Evolutionary conservation across 2,888 invertebrate species (phyloP), one percentile per base, ranked within the genome.

Genomic region (Luffia ferchaultella): DNA sequence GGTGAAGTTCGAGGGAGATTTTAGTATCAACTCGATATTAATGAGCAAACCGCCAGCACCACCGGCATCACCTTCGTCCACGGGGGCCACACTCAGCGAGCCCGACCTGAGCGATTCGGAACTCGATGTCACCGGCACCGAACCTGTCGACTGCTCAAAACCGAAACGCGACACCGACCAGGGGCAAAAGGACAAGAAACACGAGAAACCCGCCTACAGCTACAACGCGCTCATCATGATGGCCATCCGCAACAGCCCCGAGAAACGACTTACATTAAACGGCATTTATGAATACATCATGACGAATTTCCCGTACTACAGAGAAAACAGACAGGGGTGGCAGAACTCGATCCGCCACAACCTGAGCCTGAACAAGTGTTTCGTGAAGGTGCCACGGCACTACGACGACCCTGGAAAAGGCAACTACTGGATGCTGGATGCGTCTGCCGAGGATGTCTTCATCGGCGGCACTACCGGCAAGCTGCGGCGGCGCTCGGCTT

Each of bases 191-290:
- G 56, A 78, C 55, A 87, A 87, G 48, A 87, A 90, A 62, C 88
- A 89, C 61, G 93, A 93, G 60, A 97, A 96, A 64, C 97, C 97
- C 0, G 92, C 95, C 0, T 96, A 92, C 76, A 95, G 95, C 65
- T 97, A 97, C 82, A 97, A 97, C 74, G 96, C 96, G 0, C 84
- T 97, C 20, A 97, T 97, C 59, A 96, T 96, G 95, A 96, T 96
- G 96, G 96, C 96, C 5, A 96, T 97, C 46, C 79, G 94, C 18
- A 91, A 93, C 62, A 93, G 93, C 63, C 89, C 92, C 0, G 94
- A 95, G 64, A 94, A 93, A 65, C 82, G 94, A 15, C 83, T 96
- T 2, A 96, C 95, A 0, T 80, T 96, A 5, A 95, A 94, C 69
- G 95, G 95, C 48, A 96, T 96, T 64, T 96, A 96, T 79, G 94